Evolutionary conservation across 1,140 invertebrate species (phyloP).

Genomic region (Lasioglossum baleicum): DNA sequence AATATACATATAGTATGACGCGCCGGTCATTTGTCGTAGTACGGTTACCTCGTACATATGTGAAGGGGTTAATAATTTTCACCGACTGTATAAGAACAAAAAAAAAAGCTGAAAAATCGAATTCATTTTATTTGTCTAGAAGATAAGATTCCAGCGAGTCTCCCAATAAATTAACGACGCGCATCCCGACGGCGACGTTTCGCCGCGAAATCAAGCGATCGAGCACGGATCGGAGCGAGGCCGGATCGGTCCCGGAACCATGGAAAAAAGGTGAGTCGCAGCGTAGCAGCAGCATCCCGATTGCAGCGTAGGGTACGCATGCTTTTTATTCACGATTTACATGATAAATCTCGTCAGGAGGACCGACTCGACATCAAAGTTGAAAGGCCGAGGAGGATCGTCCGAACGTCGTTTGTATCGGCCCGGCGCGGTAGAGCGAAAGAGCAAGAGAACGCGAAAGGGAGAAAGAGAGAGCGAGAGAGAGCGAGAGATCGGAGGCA

Average conservation of each 20-base stretch:
- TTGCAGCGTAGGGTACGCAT: background rate
- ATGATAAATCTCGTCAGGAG: slow-evolving; percentile 44
- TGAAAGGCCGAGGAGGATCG: slow-evolving; percentile 36
- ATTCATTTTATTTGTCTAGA: no score
- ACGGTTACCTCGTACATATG: no score
- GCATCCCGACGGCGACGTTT: background rate
- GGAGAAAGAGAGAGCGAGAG: no score
- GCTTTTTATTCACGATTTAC: slow-evolving; percentile 44
- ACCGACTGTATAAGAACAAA: no score
- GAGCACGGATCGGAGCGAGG: background rate
- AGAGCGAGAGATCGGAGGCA: slow-evolving; percentile 43
- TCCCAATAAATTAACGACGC: background rate
- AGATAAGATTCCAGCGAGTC: no score
- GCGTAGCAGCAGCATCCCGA: background rate
- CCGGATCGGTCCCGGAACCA: background rate
- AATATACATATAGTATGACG: no score
- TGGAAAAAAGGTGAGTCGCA: background rate
- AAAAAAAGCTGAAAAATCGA: no score
- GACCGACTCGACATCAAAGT: slow-evolving; percentile 48
- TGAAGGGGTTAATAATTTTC: no score
- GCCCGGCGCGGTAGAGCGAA: background rate
- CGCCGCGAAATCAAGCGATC: background rate
- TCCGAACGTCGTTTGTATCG: slow-evolving; percentile 37
- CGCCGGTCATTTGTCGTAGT: no score
- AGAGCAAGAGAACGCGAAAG: no score